A percentile compares a stretch with the other conserved stretches of the same genome.
Evolutionary conservation across 2,797 vertebrate genomes (phyloP).

Genomic region (Cyprinella venusta): DNA sequence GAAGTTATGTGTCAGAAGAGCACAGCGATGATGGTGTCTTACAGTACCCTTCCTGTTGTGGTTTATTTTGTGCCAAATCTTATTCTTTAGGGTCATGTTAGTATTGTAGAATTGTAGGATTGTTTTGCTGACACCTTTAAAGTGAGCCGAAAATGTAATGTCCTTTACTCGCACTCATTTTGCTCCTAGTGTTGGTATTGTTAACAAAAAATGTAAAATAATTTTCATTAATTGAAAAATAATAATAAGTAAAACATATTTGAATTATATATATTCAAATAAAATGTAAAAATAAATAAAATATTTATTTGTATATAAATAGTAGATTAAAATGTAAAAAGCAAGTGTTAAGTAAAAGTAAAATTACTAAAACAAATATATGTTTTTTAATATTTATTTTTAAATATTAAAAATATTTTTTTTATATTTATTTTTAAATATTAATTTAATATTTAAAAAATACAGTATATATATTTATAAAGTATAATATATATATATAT

Average conservation of each 20-base stretch:
- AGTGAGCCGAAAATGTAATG: background rate
- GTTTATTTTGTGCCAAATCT: background rate
- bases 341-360: too few relatives aligned
- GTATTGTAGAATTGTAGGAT: background rate
- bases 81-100: conserved; percentile 8
- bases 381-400: too few relatives aligned
- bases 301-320: background rate
- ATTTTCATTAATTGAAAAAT: background rate
- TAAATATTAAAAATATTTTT: too few relatives aligned
- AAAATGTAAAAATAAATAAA: too few relatives aligned
- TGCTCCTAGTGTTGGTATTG: background rate
- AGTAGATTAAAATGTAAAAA: background rate
- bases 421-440: too few relatives aligned
- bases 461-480: too few relatives aligned
- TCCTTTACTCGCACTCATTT: background rate
- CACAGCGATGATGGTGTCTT: conserved; percentile 12
- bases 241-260: background rate
- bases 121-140: background rate
- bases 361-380: too few relatives aligned
- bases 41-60: background rate
- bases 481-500: too few relatives aligned
- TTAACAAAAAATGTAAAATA: background rate
- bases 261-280: too few relatives aligned
- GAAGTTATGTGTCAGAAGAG: conserved; percentile 27
- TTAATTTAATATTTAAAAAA: too few relatives aligned